These are phyloP conservation scores for Scaptodrosophila lebanonensis DNA, from an alignment of 1,140 invertebrate species.

Conservation along the genomic window DNA sequence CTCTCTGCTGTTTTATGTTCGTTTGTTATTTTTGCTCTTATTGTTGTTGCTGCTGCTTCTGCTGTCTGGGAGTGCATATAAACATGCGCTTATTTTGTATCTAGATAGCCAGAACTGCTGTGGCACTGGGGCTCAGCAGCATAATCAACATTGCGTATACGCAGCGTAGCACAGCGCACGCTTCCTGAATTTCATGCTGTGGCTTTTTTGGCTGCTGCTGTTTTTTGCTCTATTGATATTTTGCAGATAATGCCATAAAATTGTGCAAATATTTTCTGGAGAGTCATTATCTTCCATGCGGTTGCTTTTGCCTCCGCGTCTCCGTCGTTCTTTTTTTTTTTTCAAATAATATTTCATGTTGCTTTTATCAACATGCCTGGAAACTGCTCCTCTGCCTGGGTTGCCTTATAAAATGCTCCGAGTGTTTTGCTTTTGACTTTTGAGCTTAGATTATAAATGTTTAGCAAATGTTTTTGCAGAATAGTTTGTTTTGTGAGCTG, in stretches of 20 bases:
- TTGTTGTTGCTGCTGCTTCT: background rate
- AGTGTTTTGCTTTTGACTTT: constrained; percentile 62
- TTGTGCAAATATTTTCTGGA: constrained; percentile 55
- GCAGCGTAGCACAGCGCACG: constrained; percentile 17
- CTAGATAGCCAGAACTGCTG: constrained; percentile 36
- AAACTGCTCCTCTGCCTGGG: constrained; percentile 17
- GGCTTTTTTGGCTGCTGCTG: constrained; percentile 13
- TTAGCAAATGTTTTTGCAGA: constrained; percentile 62
- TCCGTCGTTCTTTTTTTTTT: constrained; percentile 9
- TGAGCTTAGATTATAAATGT: constrained; percentile 62
- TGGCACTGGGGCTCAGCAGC: constrained; percentile 8
- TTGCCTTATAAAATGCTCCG: constrained; percentile 8
- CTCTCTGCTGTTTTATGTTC: background rate
- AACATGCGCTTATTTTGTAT: constrained; percentile 65
- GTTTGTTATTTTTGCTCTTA: too few relatives aligned
- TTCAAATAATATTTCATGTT: constrained; percentile 35
- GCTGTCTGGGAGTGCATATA: constrained; percentile 33
- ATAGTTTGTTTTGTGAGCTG: constrained; percentile 32
- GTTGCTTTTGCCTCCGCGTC: constrained; percentile 30
- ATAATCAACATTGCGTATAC: constrained; percentile 63
- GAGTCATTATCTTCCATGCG: constrained; percentile 47
- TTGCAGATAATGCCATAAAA: constrained; percentile 64
- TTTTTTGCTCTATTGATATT: constrained; percentile 42
- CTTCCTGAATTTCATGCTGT: constrained; percentile 1
- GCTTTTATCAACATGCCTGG: constrained; percentile 31